phyloP scores from a whole-genome alignment of 2,888 invertebrate species.

The Lasioglossum pauxillum region DNA sequence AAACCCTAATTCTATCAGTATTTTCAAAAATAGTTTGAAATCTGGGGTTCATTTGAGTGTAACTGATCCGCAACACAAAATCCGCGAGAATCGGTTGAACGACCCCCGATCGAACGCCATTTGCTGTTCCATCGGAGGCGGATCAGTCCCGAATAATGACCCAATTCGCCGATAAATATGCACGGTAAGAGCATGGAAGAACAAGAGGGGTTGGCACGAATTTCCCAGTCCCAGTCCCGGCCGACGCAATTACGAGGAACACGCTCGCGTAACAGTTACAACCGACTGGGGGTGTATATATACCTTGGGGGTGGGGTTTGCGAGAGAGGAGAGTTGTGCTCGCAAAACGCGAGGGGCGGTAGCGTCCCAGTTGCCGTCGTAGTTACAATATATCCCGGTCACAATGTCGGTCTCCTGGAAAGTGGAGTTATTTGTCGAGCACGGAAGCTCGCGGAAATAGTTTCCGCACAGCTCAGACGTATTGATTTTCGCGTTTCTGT shows the following conservation, averaged over 20 bases:
- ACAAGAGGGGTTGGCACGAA: conserved; percentile 3
- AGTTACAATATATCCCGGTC: conserved; percentile 59
- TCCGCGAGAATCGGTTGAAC: neutral
- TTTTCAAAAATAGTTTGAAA: too few species aligned
- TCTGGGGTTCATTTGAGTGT: too few species aligned
- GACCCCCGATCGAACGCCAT: neutral
- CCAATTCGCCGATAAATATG: conserved; percentile 12
- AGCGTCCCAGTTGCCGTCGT: conserved; percentile 55
- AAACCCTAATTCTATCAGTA: too few species aligned
- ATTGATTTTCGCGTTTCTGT: conserved; percentile 55
- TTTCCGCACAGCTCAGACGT: conserved; percentile 52
- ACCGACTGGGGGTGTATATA: neutral
- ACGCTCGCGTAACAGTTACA: conserved; percentile 28
- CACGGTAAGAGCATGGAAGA: neutral
- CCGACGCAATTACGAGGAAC: conserved; percentile 13
- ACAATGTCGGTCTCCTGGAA: conserved; percentile 55
- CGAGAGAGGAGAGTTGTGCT: neutral
- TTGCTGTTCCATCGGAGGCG: neutral
- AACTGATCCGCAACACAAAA: neutral
- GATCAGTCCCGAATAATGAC: conserved; percentile 3
- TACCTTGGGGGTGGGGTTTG: neutral
- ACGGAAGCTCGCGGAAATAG: conserved; percentile 60
- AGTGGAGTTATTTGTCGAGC: conserved; percentile 67
- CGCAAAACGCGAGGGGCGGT: conserved; percentile 21
- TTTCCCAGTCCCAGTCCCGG: conserved; percentile 9